Evolutionary conservation across 2,113 vertebrate genomes (phyloP).

Genomic region (Ramphastos sulfuratus): DNA sequence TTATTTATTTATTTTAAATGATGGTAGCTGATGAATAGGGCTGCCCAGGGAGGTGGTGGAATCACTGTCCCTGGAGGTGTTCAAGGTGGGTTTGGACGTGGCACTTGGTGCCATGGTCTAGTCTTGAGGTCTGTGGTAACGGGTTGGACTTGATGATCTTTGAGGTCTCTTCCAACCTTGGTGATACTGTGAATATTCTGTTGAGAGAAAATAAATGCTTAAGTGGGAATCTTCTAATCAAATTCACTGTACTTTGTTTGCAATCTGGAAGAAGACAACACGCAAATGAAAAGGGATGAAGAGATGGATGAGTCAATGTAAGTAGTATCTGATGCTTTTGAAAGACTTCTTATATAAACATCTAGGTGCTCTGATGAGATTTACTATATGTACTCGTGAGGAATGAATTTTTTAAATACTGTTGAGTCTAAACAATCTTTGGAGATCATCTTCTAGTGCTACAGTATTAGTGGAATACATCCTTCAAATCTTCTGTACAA

Average conservation of each 20-base stretch:
- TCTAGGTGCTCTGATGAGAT: not conserved
- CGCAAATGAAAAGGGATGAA: not conserved
- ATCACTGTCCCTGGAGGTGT: too few relatives aligned
- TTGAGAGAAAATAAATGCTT: not conserved
- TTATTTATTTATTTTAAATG: not conserved
- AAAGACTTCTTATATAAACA: not conserved
- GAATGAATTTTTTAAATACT: not conserved
- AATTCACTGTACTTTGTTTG: not conserved
- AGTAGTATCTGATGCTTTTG: not conserved
- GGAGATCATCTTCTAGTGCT: not conserved
- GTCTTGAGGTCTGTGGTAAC: too few relatives aligned
- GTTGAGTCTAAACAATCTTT: not conserved
- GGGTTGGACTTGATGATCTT: too few relatives aligned
- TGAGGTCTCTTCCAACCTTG: too few relatives aligned
- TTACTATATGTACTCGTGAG: not conserved
- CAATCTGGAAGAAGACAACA: not conserved
- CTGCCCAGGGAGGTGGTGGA: too few relatives aligned
- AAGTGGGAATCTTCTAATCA: not conserved
- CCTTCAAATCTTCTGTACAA: not conserved
- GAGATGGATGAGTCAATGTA: conserved; percentile 12
- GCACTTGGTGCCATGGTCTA: too few relatives aligned
- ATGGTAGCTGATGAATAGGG: not conserved
- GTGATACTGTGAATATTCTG: not conserved
- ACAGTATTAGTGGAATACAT: not conserved
- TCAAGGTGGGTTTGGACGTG: too few relatives aligned